Base-by-base conservation (phyloP, 2,113 vertebrate species). In the Sciurus niger region DNA sequence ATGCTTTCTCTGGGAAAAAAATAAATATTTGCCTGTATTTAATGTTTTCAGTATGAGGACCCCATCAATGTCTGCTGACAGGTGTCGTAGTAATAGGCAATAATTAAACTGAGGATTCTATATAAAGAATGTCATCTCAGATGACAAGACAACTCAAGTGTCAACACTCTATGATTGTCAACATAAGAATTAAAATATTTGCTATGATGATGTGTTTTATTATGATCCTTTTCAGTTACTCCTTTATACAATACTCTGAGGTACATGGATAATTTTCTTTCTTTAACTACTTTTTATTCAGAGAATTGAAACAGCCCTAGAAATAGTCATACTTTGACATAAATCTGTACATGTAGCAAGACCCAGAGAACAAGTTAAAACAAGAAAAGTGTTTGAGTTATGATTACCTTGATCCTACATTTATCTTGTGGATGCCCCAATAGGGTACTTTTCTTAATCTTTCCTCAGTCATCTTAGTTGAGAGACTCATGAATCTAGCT, bases 1-100 rank as follows among this genome's bases (percentile, higher is more conserved):
- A 73, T 93, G 37, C 16, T 84, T 93, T 77, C 40, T 55, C 16
- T 55, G 20, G 48, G 58, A 87, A 83, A 86, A 83, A 73, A 90
- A 60, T 13, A 82, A 97, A 48, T 70, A 60, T 88, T 22, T 74
- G 8, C 16, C 34, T 5, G 5, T 60, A 63, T 73, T 74, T 70
- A 73, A 74, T 82, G 28, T 82, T 84, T 70, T 68, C 72, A 83
- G 11, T 28, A 40, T 67, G 60, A 84, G 43, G 37, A 8, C 37
- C 34, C 17, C 40, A 53, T 95, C 37, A 58, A 24, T 40, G 7
- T 84, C 67, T 73, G 30, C 63, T 53, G 93, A 92, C 20, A 70
- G 34, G 14, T 24, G 18, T 37, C 48, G 51, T 30, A 65, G 65
- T 30, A 55, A 17, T 16, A 94, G 65, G 24, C 24, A 85, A 48